Evolutionary conservation across 2,888 invertebrate genomes (phyloP).

Genomic region (Odontocolon sp.): DNA sequence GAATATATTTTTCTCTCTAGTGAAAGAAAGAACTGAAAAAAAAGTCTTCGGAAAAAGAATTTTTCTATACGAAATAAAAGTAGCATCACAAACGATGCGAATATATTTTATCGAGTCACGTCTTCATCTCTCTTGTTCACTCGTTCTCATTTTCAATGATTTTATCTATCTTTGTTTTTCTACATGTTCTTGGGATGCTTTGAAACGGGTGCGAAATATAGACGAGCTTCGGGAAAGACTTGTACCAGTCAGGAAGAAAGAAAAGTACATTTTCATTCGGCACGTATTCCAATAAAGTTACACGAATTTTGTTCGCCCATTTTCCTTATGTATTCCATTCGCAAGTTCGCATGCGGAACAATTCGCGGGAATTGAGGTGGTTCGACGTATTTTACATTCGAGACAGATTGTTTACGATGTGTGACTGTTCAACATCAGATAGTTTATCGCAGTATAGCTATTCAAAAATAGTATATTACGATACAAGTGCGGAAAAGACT

Average conservation of each 20-base stretch:
- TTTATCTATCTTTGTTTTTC: neutral
- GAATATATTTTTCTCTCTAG: too few species aligned
- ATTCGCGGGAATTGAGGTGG: too few species aligned
- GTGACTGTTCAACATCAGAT: too few species aligned
- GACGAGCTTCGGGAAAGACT: neutral
- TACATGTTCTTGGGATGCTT: neutral
- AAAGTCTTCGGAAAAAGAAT: neutral
- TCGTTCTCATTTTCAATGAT: neutral
- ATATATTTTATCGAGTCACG: slow-evolving; percentile 25
- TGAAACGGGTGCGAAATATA: slow-evolving; percentile 9
- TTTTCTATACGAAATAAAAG: neutral
- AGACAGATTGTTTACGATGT: too few species aligned
- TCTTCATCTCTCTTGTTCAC: neutral
- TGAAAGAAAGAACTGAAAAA: neutral
- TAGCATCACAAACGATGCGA: neutral
- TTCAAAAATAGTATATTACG: too few species aligned
- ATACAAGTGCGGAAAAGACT: too few species aligned
- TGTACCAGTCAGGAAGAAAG: neutral
- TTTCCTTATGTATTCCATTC: neutral
- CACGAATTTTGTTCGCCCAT: neutral
- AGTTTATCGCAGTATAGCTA: too few species aligned
- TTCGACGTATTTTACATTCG: too few species aligned
- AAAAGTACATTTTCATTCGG: neutral
- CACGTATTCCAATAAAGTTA: neutral
- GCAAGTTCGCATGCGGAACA: neutral